Base-by-base conservation (phyloP, 2,797 vertebrate species). In the Anguilla marmorata region DNA sequence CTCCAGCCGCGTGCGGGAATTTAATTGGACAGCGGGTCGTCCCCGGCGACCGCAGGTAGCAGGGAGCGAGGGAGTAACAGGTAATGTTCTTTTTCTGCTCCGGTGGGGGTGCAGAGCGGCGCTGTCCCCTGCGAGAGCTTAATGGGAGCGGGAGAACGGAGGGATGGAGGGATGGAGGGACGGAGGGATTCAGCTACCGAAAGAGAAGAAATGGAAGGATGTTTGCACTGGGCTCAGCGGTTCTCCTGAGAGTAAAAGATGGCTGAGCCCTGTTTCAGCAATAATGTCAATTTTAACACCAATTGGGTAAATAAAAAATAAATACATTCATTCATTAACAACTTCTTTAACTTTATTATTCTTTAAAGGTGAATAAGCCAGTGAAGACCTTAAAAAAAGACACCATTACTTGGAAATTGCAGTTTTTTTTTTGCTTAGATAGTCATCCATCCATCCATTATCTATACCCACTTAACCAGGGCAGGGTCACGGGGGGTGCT, bases 1-100 rank as follows among this genome's bases (percentile, higher is more conserved):
- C n/a, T 12, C 48, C n/a, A 56, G 24, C 50, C 11, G 33, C 45
- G 30, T 37, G 5, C 37, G 56, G 41, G 21, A 60, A 45, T 30
- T 88, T 88, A 88, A 88, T 86, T 88, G 69, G 87, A 60, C 33
- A 86, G 54, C 12, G 69, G 63, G 85, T 56, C 56, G 84, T 80
- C 87, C 74, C 84, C 30, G 56, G 45, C 63, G 84, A 58, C 30
- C 60, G 30, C 54, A 80, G 56, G 72, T 45, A 58, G n/a, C 60
- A 52, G 56, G 54, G 52, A 63, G 33, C 37, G n/a, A 79, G 69
- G 76, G 84, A 50, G 84, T 27, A 76, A 86, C 74, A 86, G 88
- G 66, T 82, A 86, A 50, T 82, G 41, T 54, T 86, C 58, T 88
- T 85, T 66, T 8, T 82, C 72, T n/a, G 54, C 54, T 79, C 3